Conservation (phyloP, 2,797 vertebrate species). For the Tamandua tetradactyla region DNA sequence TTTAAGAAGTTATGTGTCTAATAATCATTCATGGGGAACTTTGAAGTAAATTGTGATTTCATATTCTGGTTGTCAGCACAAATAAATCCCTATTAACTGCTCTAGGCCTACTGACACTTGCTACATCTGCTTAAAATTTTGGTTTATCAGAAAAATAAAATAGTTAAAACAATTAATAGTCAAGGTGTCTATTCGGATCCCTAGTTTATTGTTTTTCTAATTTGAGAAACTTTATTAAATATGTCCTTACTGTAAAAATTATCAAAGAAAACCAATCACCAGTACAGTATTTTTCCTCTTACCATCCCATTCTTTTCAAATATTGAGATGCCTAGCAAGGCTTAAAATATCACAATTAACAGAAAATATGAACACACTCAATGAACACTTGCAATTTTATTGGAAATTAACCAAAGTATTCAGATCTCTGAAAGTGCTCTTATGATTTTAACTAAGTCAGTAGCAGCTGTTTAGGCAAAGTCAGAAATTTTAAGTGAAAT, state of each 20-base stretch:
- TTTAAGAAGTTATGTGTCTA: background rate
- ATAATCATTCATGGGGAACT: background rate
- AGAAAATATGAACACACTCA: background rate
- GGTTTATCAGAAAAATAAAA: background rate
- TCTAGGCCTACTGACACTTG: background rate
- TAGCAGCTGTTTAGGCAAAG: slow-evolving; percentile 7
- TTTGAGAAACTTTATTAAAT: background rate
- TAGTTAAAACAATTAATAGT: slow-evolving; percentile 6
- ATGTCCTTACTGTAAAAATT: background rate
- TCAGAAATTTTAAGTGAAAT: background rate
- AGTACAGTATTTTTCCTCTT: background rate
- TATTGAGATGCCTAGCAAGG: background rate
- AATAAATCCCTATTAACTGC: background rate
- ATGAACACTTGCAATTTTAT: background rate
- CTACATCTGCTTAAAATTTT: background rate
- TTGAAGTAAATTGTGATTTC: background rate
- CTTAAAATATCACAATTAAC: background rate
- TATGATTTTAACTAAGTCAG: background rate
- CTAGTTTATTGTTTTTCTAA: background rate
- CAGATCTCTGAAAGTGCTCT: background rate
- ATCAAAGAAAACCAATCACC: background rate
- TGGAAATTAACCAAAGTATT: background rate
- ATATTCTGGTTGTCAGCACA: background rate
- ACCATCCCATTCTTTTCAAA: background rate
- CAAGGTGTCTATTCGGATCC: background rate